These are phyloP conservation scores for Stenichneumon culpator DNA, from an alignment of 2,888 invertebrate genomes.

Conservation along the genomic window DNA sequence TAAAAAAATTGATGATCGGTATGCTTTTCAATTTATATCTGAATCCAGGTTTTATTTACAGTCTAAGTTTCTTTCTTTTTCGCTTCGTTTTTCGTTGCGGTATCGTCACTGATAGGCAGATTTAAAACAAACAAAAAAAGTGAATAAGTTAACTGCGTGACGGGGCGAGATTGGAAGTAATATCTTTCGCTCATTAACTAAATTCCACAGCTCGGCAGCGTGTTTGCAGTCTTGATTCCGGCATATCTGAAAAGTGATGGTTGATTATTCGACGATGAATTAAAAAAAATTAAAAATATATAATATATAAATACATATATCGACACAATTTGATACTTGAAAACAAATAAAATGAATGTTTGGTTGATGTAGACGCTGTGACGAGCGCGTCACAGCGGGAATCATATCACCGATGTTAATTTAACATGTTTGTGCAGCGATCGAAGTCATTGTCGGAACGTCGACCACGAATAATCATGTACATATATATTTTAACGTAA, in stretches of 20 bases:
- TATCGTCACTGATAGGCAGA: slow-evolving; percentile 34
- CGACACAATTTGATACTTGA: slow-evolving; percentile 10
- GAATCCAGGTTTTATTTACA: slow-evolving; percentile 56
- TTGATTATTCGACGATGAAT: slow-evolving; percentile 6
- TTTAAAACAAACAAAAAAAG: background rate
- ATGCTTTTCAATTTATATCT: slow-evolving; percentile 36
- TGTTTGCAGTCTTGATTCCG: slow-evolving; percentile 81
- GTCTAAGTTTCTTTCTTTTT: slow-evolving; percentile 31
- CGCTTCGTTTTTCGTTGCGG: background rate
- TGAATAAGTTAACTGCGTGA: slow-evolving; percentile 66
- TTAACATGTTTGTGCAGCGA: slow-evolving; percentile 81
- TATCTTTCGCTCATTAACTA: slow-evolving; percentile 71
- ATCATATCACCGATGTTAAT: slow-evolving; percentile 76
- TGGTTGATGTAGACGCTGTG: slow-evolving; percentile 75
- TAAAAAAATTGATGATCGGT: slow-evolving; percentile 10
- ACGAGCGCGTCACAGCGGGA: slow-evolving; percentile 73
- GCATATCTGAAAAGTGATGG: slow-evolving; percentile 77
- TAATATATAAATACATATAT: background rate
- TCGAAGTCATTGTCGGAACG: slow-evolving; percentile 70
- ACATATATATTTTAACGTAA: background rate
- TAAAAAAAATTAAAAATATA: background rate
- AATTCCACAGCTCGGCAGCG: slow-evolving; percentile 76
- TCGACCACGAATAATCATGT: slow-evolving; percentile 74
- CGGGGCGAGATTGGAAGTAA: slow-evolving; percentile 75
- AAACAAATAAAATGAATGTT: slow-evolving; percentile 67